Evolutionary conservation across 64 coral and sea anemone species (phyloP).

Genomic region (Hydrozoanthus tunicans): DNA sequence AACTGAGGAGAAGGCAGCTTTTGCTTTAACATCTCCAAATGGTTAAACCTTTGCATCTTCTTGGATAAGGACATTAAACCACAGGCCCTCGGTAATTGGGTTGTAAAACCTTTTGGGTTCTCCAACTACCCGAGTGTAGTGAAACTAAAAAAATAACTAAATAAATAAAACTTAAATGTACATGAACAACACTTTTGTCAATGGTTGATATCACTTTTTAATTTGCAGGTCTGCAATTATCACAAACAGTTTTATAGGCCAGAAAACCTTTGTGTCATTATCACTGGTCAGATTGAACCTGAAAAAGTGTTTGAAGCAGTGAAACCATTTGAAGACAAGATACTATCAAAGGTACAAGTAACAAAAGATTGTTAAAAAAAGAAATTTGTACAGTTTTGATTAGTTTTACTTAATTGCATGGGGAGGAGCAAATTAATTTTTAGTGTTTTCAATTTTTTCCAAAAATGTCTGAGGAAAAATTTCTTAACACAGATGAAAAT

Average conservation of each 20-base stretch:
- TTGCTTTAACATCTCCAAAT: too few relatives aligned
- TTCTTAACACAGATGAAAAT: too few relatives aligned
- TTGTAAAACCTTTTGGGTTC: too few relatives aligned
- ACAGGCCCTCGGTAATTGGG: too few relatives aligned
- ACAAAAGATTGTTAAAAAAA: not conserved
- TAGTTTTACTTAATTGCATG: not conserved
- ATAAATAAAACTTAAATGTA: not conserved
- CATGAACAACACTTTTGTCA: not conserved
- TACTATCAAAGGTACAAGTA: slow-evolving; percentile 73
- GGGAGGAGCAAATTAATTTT: too few relatives aligned
- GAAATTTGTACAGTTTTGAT: not conserved
- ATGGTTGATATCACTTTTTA: not conserved
- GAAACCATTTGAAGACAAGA: slow-evolving; percentile 90
- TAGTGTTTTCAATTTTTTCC: too few relatives aligned
- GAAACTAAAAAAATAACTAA: too few relatives aligned
- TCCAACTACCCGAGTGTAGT: too few relatives aligned
- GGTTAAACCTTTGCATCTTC: too few relatives aligned
- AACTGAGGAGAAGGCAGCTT: too few relatives aligned
- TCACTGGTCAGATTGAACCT: slow-evolving; percentile 95
- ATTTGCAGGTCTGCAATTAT: slow-evolving; percentile 85
- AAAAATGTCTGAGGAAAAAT: too few relatives aligned
- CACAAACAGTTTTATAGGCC: slow-evolving; percentile 95
- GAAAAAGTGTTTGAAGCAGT: slow-evolving; percentile 91
- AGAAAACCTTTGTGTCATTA: slow-evolving; percentile 93
- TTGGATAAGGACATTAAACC: too few relatives aligned